phyloP scores from a whole-genome alignment of 2,888 invertebrate genomes.

The Pteria penguin region DNA sequence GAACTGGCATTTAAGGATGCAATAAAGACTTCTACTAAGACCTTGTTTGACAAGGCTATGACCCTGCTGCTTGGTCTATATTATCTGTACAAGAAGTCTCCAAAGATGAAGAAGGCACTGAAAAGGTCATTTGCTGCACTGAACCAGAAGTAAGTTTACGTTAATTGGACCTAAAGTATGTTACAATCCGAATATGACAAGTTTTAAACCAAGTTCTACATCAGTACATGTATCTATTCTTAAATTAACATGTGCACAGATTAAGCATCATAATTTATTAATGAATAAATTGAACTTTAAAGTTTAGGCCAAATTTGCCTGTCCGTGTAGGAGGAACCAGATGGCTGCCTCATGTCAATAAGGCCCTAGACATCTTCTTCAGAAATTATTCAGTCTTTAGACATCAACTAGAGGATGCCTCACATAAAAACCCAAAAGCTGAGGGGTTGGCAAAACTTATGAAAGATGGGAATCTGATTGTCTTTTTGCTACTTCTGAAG shows the following conservation, averaged over 20 bases:
- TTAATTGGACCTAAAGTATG: background rate
- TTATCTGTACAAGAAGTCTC: background rate
- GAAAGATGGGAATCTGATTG: background rate
- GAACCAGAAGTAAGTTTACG: background rate
- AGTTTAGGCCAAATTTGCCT: too few relatives aligned
- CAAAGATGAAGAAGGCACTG: background rate
- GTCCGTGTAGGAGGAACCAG: background rate
- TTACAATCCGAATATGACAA: background rate
- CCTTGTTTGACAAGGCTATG: slow-evolving; percentile 31
- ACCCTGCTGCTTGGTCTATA: slow-evolving; percentile 12
- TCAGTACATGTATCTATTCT: background rate
- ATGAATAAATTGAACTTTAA: background rate
- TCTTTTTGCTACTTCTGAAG: slow-evolving; percentile 2
- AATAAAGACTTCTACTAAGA: slow-evolving; percentile 15
- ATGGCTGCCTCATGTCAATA: slow-evolving; percentile 1
- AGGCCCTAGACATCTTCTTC: background rate
- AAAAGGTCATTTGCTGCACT: background rate
- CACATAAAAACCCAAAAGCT: slow-evolving; percentile 4
- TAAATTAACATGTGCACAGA: background rate
- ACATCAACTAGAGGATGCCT: background rate
- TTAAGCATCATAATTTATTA: background rate
- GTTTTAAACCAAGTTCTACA: background rate
- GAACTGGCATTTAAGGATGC: slow-evolving; percentile 44
- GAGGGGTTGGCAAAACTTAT: background rate
- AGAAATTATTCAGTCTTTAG: background rate